These are phyloP conservation scores for Phenganax marumi DNA, from an alignment of 92 coral and sea anemone genomes.

Conservation along the genomic window DNA sequence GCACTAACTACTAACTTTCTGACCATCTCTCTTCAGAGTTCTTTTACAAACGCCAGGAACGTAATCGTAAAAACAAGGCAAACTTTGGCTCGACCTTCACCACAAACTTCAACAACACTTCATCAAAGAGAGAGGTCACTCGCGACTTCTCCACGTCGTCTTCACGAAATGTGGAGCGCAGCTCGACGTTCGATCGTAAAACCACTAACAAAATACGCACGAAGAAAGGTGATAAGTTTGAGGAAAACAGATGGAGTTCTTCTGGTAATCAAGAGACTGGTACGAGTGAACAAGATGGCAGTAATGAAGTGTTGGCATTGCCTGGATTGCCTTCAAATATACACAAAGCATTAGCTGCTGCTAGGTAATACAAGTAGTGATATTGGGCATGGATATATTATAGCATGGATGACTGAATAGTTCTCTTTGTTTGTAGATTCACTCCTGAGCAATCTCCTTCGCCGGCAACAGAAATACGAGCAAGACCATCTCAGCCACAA, in stretches of 20 bases:
- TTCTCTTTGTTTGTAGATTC: neutral
- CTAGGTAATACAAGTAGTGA: neutral
- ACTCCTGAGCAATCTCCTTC: conserved; percentile 7
- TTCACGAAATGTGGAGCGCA: conserved; percentile 35
- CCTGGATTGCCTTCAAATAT: conserved; percentile 25
- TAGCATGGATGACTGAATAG: neutral
- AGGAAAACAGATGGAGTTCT: conserved; percentile 31
- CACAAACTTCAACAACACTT: conserved; percentile 20
- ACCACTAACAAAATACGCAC: conserved; percentile 40
- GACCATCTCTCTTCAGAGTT: conserved; percentile 9
- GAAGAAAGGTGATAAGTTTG: conserved; percentile 37
- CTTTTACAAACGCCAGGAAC: conserved; percentile 6
- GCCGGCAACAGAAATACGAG: conserved; percentile 16
- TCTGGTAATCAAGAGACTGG: conserved; percentile 3
- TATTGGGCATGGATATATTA: neutral
- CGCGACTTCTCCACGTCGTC: conserved; percentile 28
- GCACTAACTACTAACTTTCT: too few relatives aligned
- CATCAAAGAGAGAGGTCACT: conserved; percentile 31
- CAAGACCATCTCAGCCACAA: neutral
- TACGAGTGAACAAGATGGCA: neutral
- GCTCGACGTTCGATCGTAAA: conserved; percentile 27
- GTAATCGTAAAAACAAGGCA: neutral
- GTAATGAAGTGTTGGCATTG: neutral
- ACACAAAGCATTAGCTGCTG: conserved; percentile 29
- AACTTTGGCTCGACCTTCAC: conserved; percentile 27